Conservation (phyloP, 1,140 invertebrate genomes). For the Pararge aegeria region DNA sequence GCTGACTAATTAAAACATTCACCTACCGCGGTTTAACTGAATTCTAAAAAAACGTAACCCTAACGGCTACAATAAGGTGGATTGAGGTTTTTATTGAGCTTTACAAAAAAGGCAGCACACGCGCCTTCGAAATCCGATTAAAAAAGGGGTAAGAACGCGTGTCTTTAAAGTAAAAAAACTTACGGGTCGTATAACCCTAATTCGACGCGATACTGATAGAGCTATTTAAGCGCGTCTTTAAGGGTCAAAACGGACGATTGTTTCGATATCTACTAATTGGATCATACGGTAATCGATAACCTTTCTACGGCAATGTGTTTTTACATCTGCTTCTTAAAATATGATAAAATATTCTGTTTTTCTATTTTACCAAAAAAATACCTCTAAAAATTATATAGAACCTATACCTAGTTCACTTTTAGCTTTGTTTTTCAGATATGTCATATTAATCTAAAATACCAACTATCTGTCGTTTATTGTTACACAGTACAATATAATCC, state of each 20-base stretch:
- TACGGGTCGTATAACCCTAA: slow-evolving; percentile 63
- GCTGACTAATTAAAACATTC: slow-evolving; percentile 71
- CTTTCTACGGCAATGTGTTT: slow-evolving; percentile 62
- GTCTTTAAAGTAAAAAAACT: slow-evolving; percentile 69
- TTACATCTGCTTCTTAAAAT: slow-evolving; percentile 64
- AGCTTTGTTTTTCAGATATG: too few relatives aligned
- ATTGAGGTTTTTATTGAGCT: slow-evolving; percentile 63
- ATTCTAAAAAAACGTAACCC: slow-evolving; percentile 60
- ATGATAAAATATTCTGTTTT: slow-evolving; percentile 36
- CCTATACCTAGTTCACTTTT: too few relatives aligned
- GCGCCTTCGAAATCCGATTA: slow-evolving; percentile 74
- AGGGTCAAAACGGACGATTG: slow-evolving; percentile 59
- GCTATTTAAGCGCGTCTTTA: slow-evolving; percentile 66
- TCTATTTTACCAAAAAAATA: background rate
- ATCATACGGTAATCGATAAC: slow-evolving; percentile 76
- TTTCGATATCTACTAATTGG: slow-evolving; percentile 77
- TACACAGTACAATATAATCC: too few relatives aligned
- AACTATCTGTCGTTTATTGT: too few relatives aligned
- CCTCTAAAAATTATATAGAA: background rate
- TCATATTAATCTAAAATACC: too few relatives aligned
- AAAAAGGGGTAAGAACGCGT: slow-evolving; percentile 71
- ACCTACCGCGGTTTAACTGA: slow-evolving; percentile 52
- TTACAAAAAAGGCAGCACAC: slow-evolving; percentile 62
- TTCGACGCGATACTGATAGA: slow-evolving; percentile 69
- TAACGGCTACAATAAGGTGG: slow-evolving; percentile 73